Conservation (phyloP, 2,797 vertebrate species). For the Platyrinchus mystaceus region DNA sequence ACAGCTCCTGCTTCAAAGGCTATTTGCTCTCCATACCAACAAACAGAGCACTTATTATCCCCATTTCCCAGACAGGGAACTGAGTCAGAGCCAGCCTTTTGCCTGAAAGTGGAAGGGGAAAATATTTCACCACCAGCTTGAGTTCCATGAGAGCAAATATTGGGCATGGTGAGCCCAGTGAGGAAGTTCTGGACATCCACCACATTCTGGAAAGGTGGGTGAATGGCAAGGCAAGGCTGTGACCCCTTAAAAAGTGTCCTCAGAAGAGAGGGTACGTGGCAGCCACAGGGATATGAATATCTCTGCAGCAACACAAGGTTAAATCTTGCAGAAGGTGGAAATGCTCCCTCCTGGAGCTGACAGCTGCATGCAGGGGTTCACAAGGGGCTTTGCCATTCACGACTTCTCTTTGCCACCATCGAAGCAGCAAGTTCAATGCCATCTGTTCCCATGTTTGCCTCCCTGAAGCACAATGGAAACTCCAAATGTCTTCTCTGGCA, state of each 20-base stretch:
- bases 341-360: not conserved
- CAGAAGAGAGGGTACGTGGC: not conserved
- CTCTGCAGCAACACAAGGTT: not conserved
- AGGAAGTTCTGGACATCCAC: not conserved
- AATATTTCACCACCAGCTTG: not conserved
- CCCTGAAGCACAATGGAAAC: not conserved
- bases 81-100: not conserved
- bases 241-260: not conserved
- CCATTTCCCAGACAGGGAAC: not conserved
- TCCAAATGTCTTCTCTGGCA: not conserved
- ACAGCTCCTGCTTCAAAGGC: not conserved
- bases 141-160: not conserved
- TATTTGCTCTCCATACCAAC: not conserved
- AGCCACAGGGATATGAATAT: no score
- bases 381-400: not conserved
- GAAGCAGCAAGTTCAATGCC: not conserved
- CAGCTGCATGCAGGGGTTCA: accelerated
- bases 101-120: not conserved
- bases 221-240: not conserved
- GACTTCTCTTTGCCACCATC: not conserved
- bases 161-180: not conserved
- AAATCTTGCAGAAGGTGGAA: not conserved
- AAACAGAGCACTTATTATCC: not conserved
- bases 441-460: not conserved
- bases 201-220: not conserved